A percentile compares a stretch with the other conserved stretches of the same genome.
phyloP scores from a whole-genome alignment of 2,797 vertebrate genomes.

The Carduelis carduelis region DNA sequence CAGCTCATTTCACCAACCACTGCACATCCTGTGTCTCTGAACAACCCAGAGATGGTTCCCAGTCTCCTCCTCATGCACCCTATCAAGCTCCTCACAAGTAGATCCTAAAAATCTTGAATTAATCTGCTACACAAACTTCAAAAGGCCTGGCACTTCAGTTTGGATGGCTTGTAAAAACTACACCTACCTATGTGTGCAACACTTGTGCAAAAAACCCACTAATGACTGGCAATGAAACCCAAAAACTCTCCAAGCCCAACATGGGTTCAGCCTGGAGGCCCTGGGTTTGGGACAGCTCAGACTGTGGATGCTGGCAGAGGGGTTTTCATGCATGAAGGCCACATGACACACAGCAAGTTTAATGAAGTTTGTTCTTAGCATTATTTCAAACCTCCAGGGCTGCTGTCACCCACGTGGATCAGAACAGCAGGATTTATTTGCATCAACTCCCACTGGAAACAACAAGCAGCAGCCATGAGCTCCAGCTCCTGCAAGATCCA shows the following conservation, averaged over 20 bases:
- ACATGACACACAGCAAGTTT: not conserved
- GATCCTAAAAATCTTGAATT: not conserved
- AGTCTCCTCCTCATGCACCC: not conserved
- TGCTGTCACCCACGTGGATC: slow-evolving; percentile 41
- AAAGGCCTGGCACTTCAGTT: not conserved
- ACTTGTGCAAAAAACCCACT: not conserved
- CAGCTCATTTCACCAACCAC: not conserved
- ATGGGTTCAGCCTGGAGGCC: not conserved
- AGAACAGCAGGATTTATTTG: slow-evolving; percentile 16
- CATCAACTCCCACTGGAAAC: slow-evolving; percentile 20
- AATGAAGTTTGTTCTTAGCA: slow-evolving; percentile 23
- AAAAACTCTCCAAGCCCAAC: not conserved
- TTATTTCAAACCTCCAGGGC: slow-evolving; percentile 33
- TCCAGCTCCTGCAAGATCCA: not conserved
- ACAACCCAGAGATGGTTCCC: not conserved
- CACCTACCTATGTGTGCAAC: not conserved
- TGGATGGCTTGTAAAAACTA: not conserved
- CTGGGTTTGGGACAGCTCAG: not conserved
- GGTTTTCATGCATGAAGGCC: not conserved
- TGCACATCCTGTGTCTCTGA: fast-evolving
- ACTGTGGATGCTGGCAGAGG: not conserved
- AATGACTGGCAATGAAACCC: not conserved
- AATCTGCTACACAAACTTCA: not conserved
- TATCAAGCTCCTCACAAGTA: not conserved
- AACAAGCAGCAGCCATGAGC: not conserved